phyloP scores from a whole-genome alignment of 2,797 vertebrate genomes.

The Phrynocephalus guinanensis region DNA sequence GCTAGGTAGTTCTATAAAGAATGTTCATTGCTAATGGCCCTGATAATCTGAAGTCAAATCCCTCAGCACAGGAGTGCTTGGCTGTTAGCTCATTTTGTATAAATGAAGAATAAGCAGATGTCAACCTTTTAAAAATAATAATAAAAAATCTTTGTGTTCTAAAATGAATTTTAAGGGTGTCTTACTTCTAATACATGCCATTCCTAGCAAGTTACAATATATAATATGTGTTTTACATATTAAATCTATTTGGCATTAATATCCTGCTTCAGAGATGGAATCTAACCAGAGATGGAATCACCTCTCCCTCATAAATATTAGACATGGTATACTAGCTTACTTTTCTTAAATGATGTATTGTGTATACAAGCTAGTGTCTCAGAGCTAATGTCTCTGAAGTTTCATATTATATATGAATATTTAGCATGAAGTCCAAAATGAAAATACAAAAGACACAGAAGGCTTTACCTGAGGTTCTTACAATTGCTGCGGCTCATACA shows the following conservation, averaged over 20 bases:
- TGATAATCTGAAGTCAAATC: not conserved
- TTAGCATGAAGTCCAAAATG: not conserved
- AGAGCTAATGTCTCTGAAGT: not conserved
- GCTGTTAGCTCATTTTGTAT: not conserved
- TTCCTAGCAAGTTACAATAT: not conserved
- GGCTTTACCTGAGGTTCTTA: slow-evolving; percentile 9
- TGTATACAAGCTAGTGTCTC: not conserved
- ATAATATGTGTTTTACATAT: not conserved
- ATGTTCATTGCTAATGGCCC: not conserved
- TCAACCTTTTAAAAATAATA: slow-evolving; percentile 1
- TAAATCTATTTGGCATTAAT: not conserved
- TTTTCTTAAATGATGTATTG: not conserved
- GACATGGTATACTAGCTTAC: not conserved
- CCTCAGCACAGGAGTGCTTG: not conserved
- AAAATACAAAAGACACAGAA: not conserved
- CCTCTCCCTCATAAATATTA: slow-evolving; percentile 1
- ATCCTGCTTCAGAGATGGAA: not conserved
- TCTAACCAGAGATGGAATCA: not conserved
- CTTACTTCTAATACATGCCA: not conserved
- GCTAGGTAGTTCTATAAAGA: not conserved
- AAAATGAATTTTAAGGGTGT: not conserved
- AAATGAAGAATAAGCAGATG: not conserved
- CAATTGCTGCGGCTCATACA: not conserved
- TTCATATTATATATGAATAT: not conserved
- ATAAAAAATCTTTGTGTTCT: not conserved